Conservation (phyloP, 2,797 vertebrate genomes). For the Limosa lapponica region DNA sequence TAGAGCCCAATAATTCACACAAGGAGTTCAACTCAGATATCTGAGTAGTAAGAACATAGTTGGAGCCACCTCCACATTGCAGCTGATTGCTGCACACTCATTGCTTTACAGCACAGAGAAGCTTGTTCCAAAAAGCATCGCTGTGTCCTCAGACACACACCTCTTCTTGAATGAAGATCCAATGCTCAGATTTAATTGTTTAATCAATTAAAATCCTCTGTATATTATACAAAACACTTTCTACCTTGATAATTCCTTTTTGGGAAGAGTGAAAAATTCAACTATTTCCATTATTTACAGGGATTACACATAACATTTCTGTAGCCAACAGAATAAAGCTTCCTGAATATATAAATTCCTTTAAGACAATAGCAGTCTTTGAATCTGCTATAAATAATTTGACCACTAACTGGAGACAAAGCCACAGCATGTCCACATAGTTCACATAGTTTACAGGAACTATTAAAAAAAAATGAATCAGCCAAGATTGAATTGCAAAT, state of each 20-base stretch:
- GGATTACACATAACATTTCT: background rate
- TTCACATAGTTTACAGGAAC: background rate
- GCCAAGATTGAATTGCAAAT: background rate
- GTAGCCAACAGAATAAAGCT: background rate
- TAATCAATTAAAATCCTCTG: background rate
- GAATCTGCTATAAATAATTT: background rate
- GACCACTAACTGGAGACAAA: background rate
- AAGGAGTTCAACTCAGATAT: background rate
- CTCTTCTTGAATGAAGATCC: background rate
- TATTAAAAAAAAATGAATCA: background rate
- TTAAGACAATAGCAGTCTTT: background rate
- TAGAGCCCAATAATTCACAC: background rate
- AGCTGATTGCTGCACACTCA: background rate
- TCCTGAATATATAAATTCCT: background rate
- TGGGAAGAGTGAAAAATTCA: rapidly evolving
- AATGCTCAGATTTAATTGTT: background rate
- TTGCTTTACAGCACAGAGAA: background rate
- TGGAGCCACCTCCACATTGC: background rate
- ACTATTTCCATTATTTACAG: background rate
- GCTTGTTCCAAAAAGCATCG: background rate
- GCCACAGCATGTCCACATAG: background rate
- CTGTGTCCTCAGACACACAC: background rate
- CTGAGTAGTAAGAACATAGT: background rate
- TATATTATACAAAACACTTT: background rate
- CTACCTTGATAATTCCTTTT: background rate